Conservation (phyloP, 2,113 vertebrate species). For the Caranx melampygus region DNA sequence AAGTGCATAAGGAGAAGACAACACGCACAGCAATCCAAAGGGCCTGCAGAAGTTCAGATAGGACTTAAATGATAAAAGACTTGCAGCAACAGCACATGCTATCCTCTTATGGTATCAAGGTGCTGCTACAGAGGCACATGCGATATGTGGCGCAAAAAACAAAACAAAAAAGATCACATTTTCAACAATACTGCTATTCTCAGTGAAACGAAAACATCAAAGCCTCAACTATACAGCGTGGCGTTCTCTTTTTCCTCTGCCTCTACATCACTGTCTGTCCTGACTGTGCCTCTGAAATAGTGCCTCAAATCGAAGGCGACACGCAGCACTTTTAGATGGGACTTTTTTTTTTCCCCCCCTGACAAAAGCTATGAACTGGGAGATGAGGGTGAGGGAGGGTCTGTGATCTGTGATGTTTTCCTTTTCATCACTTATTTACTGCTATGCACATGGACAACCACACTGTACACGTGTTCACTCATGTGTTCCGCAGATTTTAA, state of each 20-base stretch:
- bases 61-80: conserved; percentile 1
- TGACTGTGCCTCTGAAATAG: conserved; percentile 11
- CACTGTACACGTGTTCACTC: not conserved
- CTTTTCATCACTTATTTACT: not conserved
- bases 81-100: not conserved
- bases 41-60: conserved; percentile 4
- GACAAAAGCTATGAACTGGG: not conserved
- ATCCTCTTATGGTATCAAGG: conserved; percentile 6
- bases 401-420: not conserved
- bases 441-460: not conserved
- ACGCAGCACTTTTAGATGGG: not conserved
- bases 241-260: not conserved
- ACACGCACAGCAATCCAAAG: not conserved
- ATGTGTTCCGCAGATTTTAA: not conserved
- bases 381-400: not conserved
- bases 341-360: not conserved
- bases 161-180: conserved; percentile 11
- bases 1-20: not conserved
- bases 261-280: not conserved
- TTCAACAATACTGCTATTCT: not conserved
- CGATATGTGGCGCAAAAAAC: not conserved
- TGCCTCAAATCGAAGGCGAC: conserved; percentile 3
- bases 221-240: not conserved
- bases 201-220: conserved; percentile 30
- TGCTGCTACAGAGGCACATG: not conserved